Evolutionary conservation across 2,797 vertebrate species (phyloP), one percentile per base, ranked within the genome.

Genomic region (Darevskia mixta): DNA sequence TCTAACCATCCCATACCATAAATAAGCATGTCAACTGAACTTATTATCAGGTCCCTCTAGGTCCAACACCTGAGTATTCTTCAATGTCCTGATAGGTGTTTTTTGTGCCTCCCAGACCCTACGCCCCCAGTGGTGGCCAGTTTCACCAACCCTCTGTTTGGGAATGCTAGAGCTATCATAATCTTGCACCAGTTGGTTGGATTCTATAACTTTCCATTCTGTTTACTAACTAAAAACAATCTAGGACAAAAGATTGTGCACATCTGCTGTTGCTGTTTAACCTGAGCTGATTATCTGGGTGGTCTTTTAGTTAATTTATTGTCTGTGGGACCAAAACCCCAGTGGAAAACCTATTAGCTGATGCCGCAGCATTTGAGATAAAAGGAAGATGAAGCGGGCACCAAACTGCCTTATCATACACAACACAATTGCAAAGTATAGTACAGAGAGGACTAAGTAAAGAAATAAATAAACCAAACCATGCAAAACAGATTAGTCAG

Each of bases 301-400:
- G 43, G 1, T 0, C 0, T 77, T 92, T 81, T 80, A 72, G 25
- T 72, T 41, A 73, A 81, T 43, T 61, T 73, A 90, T 76, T 92
- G 15, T 71, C 87, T 35, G 27, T 18, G 71, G 76, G 64, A 87
- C 79, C n/a, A 82, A 81, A 58, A 78, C 29, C 2, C 29, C 82
- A 10, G 81, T 69, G 45, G 88, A 89, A 93, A 92, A 27, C 86
- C 85, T 77, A 35, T 35, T 91, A 76, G 9, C 0, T 85, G 18
- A 78, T 82, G 3, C 81, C 41, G 82, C 0, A 83, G 0, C 85
- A 87, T 13, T 89, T 80, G 5, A 82, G 87, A 45, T 81, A 78
- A 45, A 41, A 32, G 13, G 27, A 18, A 25, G 71, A 55, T n/a
- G 25, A 9, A 75, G 0, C 29, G 17, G 64, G 17, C 8, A 8